Percentiles rank a stretch among this genome's conserved stretches.
phyloP scores from a whole-genome alignment of 2,797 vertebrate species.

The Sebastes diaconus region DNA sequence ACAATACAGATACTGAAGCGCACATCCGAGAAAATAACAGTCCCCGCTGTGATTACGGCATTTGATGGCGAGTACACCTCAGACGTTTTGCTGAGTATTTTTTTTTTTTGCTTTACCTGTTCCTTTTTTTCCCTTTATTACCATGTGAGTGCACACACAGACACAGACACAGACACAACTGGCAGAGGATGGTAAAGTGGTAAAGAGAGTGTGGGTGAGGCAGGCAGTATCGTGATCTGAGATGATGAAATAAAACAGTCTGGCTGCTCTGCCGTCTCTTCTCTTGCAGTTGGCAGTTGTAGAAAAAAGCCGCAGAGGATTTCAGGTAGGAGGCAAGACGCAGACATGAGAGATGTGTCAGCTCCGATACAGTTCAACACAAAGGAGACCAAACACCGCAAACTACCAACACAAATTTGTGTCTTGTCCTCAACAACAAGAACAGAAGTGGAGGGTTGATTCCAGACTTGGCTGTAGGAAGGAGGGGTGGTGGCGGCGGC shows the following conservation, averaged over 20 bases:
- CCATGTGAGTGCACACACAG: slow-evolving; percentile 18
- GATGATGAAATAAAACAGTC: slow-evolving; percentile 64
- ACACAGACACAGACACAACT: slow-evolving; percentile 14
- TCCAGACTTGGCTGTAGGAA: slow-evolving; percentile 29
- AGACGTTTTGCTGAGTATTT: slow-evolving; percentile 56
- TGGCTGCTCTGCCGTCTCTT: slow-evolving; percentile 32
- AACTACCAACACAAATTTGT: slow-evolving; percentile 55
- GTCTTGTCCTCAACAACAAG: slow-evolving; percentile 53
- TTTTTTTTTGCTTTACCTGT: slow-evolving; percentile 25
- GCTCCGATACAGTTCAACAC: slow-evolving; percentile 54
- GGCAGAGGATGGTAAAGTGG: slow-evolving; percentile 46
- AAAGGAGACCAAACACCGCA: slow-evolving; percentile 59
- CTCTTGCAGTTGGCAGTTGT: slow-evolving; percentile 45
- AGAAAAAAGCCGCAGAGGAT: slow-evolving; percentile 58
- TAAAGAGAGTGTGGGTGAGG: slow-evolving; percentile 45
- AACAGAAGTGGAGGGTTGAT: slow-evolving; percentile 21
- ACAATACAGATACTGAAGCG: slow-evolving; percentile 11
- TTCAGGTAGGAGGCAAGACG: slow-evolving; percentile 65
- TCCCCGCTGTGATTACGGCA: slow-evolving; percentile 42
- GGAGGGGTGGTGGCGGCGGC: neutral
- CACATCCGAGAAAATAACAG: slow-evolving; percentile 24
- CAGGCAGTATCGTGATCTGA: slow-evolving; percentile 54
- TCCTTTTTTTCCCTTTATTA: slow-evolving; percentile 18
- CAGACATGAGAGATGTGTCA: slow-evolving; percentile 63
- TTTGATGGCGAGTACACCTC: slow-evolving; percentile 28